Base-by-base conservation (phyloP, 2,797 vertebrate genomes). In the Distichodus sexfasciatus region DNA sequence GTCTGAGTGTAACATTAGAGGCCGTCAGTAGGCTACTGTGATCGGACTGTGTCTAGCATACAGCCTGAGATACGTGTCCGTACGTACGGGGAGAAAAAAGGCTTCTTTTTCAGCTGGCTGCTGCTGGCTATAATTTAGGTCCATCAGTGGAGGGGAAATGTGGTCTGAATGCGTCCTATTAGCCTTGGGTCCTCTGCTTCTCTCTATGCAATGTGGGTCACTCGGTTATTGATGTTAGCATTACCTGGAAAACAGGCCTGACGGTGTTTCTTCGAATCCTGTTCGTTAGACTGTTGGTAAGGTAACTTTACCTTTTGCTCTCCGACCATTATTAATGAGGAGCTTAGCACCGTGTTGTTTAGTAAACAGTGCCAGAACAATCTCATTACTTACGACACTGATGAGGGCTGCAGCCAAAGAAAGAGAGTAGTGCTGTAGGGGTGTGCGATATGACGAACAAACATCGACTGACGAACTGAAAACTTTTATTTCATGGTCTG, bases 321-420 rank as follows among this genome's bases (percentile, higher is more conserved):
- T 50, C 24, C 43, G 11, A 23, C 15, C 11, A 15, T 6, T 11
- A 26, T 11, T 21, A 29, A 21, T 23, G 19, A 9, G 43, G 17
- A 44, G 1, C 11, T 2, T 51, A 29, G 46, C 31, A 36, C 28
- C 36, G 12, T 53, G 19, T n/a, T 14, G 11, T 64, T 53, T 36
- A 36, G 23, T 46, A 63, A 65, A 57, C 68, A 40, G 64, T 5
- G 24, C 24, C 44, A 58, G 15, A 43, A 21, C 70, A 62, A 74
- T 69, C 69, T 51, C 46, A 55, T 69, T 72, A 76, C 57, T 53
- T 31, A 33, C 69, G 62, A 76, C 61, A 60, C 41, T 44, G 3
- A 19, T 40, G 9, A 70, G 55, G 24, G 29, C 26, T 29, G 70
- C 21, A 66, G 60, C 70, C 43, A 46, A 50, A 61, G 23, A n/a